These are phyloP conservation scores for Mythimna vitellina DNA, from an alignment of 2,888 invertebrate genomes.

Conservation along the genomic window DNA sequence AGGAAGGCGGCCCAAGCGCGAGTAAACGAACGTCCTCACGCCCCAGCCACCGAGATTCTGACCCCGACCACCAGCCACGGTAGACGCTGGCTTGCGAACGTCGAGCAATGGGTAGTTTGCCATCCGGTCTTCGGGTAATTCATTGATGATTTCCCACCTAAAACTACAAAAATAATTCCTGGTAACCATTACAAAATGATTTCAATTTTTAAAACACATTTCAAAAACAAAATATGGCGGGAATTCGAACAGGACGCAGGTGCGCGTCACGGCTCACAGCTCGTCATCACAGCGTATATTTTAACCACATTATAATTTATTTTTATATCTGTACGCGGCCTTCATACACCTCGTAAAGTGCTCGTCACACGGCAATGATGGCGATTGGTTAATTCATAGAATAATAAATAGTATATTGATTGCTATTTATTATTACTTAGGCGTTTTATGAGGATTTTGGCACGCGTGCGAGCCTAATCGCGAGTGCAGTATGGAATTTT, in stretches of 20 bases:
- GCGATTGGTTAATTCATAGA: slow-evolving; percentile 58
- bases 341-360: slow-evolving; percentile 61
- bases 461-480: slow-evolving; percentile 44
- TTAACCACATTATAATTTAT: slow-evolving; percentile 59
- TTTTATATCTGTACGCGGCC: slow-evolving; percentile 61
- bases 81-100: too few species aligned
- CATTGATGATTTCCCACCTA: too few species aligned
- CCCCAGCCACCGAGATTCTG: too few species aligned
- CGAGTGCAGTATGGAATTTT: slow-evolving; percentile 37
- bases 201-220: neutral
- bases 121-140: too few species aligned
- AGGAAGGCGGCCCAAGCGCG: too few species aligned
- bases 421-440: slow-evolving; percentile 57
- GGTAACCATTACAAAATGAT: too few species aligned
- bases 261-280: slow-evolving; percentile 22
- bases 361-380: slow-evolving; percentile 58
- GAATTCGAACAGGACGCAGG: slow-evolving; percentile 43
- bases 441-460: slow-evolving; percentile 44
- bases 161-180: too few species aligned
- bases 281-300: slow-evolving; percentile 58
- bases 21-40: too few species aligned
- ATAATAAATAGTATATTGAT: slow-evolving; percentile 63
- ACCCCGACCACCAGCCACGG: too few species aligned
- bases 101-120: too few species aligned
- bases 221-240: slow-evolving; percentile 29